Evolutionary conservation across 1,140 invertebrate species (phyloP), one percentile per base, ranked within the genome.

Genomic region (Telenomus remus): DNA sequence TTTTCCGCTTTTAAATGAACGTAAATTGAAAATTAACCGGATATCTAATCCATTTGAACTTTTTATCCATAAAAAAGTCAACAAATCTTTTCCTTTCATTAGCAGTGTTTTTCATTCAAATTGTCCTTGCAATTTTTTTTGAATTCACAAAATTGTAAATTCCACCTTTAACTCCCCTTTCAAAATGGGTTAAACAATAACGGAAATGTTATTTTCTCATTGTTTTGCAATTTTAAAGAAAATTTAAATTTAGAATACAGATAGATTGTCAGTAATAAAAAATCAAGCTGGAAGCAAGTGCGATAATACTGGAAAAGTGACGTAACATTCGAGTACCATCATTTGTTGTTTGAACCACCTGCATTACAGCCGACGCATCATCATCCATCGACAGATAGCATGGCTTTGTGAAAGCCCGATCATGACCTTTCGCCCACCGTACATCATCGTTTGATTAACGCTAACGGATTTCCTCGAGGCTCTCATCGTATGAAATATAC

Each of bases 401-500:
- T 43, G 51, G 14, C 57, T 64, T 51, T 60, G 69, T 50, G 75
- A 78, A 73, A 69, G 74, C 53, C 11, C 37, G 64, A 72, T 69
- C 75, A 56, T 78, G 69, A 78, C 69, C 75, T 78, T 65, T 78
- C 47, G 48, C 42, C 33, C 51, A 59, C 46, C 68, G 39, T 60
- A 59, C 64, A 73, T 73, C 69, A 73, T 73, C 60, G 11, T 64
- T 64, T 71, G 75, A 72, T 77, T 68, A 68, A 72, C 59, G 57
- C 49, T 72, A 69, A 72, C 69, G 75, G 75, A 65, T 78, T 63
- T 51, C 39, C 12, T 39, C n/a, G 14, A 63, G 48, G 1, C 63
- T 42, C 15, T 64, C 51, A 47, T 53, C 39, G 33, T 14, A 51
- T 59, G 47, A 69, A 59, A 54, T 53, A 64, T 44, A 46, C 16